Evolutionary conservation across 2,797 vertebrate genomes (phyloP).

Genomic region (Epinephelus coioides): DNA sequence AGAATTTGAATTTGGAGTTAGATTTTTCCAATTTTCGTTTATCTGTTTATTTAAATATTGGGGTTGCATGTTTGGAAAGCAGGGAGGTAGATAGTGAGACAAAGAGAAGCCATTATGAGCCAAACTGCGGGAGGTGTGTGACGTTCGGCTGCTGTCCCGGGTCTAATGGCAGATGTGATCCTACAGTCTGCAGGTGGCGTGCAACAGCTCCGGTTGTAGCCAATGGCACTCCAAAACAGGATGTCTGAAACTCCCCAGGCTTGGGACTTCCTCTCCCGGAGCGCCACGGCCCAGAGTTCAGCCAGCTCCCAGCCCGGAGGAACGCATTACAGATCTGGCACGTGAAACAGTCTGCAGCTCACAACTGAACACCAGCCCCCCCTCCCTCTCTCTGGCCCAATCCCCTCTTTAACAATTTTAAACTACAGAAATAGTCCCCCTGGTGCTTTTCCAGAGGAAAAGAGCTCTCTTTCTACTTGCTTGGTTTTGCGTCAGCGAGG

Average conservation of each 20-base stretch:
- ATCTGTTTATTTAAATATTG: background rate
- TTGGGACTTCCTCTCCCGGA: slow-evolving; percentile 84
- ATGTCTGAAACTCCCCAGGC: slow-evolving; percentile 83
- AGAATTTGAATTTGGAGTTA: background rate
- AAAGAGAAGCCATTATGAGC: slow-evolving; percentile 37
- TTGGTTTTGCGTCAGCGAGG: slow-evolving; percentile 82
- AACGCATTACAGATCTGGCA: slow-evolving; percentile 84
- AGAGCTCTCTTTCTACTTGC: slow-evolving; percentile 70
- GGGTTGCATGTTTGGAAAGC: background rate
- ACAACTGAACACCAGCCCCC: slow-evolving; percentile 52
- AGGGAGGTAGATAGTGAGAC: slow-evolving; percentile 20
- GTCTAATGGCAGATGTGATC: slow-evolving; percentile 68
- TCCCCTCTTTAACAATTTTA: slow-evolving; percentile 79
- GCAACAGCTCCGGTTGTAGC: slow-evolving; percentile 65
- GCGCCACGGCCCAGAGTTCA: slow-evolving; percentile 75
- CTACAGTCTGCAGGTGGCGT: slow-evolving; percentile 78
- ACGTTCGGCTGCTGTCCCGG: slow-evolving; percentile 53
- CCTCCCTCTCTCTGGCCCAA: slow-evolving; percentile 56
- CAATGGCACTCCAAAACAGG: slow-evolving; percentile 83
- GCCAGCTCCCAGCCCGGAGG: slow-evolving; percentile 79
- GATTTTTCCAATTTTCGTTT: background rate
- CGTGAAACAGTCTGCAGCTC: slow-evolving; percentile 78
- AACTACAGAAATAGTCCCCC: slow-evolving; percentile 82
- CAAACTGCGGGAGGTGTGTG: slow-evolving; percentile 50
- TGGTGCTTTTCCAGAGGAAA: slow-evolving; percentile 82